Base-by-base conservation (phyloP, 1,140 invertebrate species). In the Zaprionus inermis region DNA sequence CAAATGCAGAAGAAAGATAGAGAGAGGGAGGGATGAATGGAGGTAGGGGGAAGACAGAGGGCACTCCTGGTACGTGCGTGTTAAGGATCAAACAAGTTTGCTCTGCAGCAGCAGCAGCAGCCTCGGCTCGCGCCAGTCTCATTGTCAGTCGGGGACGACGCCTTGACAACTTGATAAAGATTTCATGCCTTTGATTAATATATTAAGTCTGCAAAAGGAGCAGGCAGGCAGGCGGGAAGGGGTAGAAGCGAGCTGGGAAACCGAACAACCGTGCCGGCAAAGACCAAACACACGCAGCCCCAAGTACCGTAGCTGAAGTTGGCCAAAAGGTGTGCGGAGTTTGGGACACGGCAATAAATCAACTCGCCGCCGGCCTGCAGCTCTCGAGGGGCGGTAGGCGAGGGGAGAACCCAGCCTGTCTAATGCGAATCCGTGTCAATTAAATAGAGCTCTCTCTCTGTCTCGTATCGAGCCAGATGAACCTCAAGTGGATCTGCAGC, bases 171-270 rank as follows among this genome's bases (percentile, higher is more conserved):
- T 88, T 88, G 83, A 88, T 88, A 88, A 88, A 88, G 83, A 88
- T 88, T 88, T 88, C 84, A 89, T 83, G 83, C 79, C 83, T 89
- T 89, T 88, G 83, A 88, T 88, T 88, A 88, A 88, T 88, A 88
- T 88, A 85, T 88, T 89, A 88, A 79, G 83, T 72, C 67, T 51
- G 69, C 44, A 68, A 32, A 16, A 1, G 38, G 57, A 44, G 38
- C 69, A 34, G 3, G 24, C 5, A n/a, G 34, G 10, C 14, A 38
- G 11, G 3, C 16, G 18, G 18, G 34, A 11, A 2, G 12, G n/a
- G 4, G 22, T 9, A 4, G 9, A 28, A 67, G 24, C 3, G 58
- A 20, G 68, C 56, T 69, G 67, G 66, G 66, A 54, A 78, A 52
- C 66, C 61, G 70, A 34, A 30, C 44, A 44, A 44, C n/a, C 38